Percentiles rank a stretch among this genome's conserved stretches.
Evolutionary conservation across 1,140 invertebrate species (phyloP).

Genomic region (Charaxes varanes): DNA sequence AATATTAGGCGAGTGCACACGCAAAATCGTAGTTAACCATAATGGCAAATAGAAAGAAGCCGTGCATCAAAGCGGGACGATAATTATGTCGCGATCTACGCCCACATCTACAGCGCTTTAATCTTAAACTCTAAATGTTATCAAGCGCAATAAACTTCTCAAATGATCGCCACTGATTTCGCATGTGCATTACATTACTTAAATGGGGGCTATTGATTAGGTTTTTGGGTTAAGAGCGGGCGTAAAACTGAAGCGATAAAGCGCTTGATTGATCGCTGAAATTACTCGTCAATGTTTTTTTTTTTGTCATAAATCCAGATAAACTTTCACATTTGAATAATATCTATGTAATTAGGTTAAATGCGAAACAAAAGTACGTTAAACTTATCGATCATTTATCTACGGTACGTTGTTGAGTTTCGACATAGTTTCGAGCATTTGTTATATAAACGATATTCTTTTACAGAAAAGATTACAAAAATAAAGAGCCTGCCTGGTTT

Average conservation of each 20-base stretch:
- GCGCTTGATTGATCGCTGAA: conserved; percentile 11
- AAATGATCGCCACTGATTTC: conserved; percentile 7
- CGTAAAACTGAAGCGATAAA: conserved; percentile 17
- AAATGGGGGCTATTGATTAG: conserved; percentile 8
- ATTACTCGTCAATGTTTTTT: conserved; percentile 10
- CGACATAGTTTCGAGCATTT: too few relatives aligned
- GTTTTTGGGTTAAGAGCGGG: conserved; percentile 14
- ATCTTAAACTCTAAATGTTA: conserved; percentile 13
- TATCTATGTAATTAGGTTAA: conserved; percentile 10
- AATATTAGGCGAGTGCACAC: conserved; percentile 35
- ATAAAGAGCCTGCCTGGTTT: too few relatives aligned
- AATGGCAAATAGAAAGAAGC: conserved; percentile 29
- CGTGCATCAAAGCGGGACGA: conserved; percentile 20
- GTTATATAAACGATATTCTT: too few relatives aligned
- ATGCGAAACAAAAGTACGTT: conserved; percentile 3
- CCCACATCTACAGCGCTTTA: conserved; percentile 18
- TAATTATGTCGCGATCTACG: conserved; percentile 19
- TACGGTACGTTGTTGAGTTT: too few relatives aligned
- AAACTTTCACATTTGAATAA: conserved; percentile 17
- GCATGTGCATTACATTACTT: conserved; percentile 2
- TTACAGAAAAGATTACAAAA: too few relatives aligned
- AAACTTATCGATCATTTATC: too few relatives aligned
- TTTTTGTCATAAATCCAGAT: conserved; percentile 4
- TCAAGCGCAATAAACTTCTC: conserved; percentile 7
- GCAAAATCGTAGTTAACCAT: conserved; percentile 36